Evolutionary conservation across 2,113 vertebrate genomes (phyloP).

Genomic region (Uria aalge): DNA sequence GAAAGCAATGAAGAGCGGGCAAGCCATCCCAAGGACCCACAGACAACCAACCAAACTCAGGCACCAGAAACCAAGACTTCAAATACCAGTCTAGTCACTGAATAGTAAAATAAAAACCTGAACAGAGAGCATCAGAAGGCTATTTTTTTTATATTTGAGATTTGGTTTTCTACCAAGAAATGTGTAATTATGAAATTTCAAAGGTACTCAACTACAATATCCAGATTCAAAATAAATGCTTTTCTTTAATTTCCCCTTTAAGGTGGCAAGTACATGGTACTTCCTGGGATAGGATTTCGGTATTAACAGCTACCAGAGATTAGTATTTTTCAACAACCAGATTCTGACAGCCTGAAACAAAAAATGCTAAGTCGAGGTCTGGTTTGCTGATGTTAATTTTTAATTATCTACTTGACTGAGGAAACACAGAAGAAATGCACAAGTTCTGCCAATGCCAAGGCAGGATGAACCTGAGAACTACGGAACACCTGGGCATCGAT

Average conservation of each 20-base stretch:
- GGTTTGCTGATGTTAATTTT: neutral
- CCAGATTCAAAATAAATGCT: neutral
- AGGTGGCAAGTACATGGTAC: neutral
- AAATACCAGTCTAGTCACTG: neutral
- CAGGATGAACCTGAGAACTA: neutral
- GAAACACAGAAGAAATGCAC: neutral
- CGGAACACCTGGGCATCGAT: neutral
- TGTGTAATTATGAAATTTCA: neutral
- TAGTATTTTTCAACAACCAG: neutral
- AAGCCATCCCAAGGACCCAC: neutral
- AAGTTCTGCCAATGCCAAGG: neutral
- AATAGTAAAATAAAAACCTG: neutral
- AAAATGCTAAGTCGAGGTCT: neutral
- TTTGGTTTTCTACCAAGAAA: neutral
- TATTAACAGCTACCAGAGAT: neutral
- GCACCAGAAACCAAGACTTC: neutral
- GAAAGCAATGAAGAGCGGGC: neutral
- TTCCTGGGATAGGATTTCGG: neutral
- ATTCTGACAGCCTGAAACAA: neutral
- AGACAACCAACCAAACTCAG: neutral
- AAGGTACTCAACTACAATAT: fast-evolving
- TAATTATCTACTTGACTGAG: fast-evolving
- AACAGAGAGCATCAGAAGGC: neutral
- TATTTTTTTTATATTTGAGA: neutral
- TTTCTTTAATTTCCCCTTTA: neutral